These are phyloP conservation scores for Cydia amplana DNA, from an alignment of 1,140 invertebrate genomes.

Conservation along the genomic window DNA sequence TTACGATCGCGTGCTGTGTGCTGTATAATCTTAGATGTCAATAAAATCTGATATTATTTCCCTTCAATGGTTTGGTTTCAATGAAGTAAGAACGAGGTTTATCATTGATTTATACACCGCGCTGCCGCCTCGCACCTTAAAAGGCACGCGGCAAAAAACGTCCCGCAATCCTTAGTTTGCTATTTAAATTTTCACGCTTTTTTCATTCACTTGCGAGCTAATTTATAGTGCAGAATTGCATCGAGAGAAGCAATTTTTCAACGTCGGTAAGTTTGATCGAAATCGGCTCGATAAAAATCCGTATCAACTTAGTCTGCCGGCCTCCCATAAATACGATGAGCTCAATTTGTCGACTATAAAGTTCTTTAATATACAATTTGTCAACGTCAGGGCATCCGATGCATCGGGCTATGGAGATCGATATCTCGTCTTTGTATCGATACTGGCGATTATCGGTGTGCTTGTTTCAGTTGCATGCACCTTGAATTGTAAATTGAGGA, in stretches of 20 bases:
- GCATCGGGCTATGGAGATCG: conserved; percentile 56
- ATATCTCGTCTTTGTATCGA: conserved; percentile 57
- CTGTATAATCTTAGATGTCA: conserved; percentile 14
- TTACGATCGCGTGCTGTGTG: conserved; percentile 23
- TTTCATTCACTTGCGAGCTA: conserved; percentile 2
- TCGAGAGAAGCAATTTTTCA: conserved; percentile 4
- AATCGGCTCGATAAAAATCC: conserved; percentile 46
- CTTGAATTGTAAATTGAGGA: conserved; percentile 49
- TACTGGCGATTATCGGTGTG: conserved; percentile 58
- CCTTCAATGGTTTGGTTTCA: not conserved
- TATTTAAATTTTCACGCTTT: conserved; percentile 23
- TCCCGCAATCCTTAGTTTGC: conserved; percentile 8
- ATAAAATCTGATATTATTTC: conserved; percentile 29
- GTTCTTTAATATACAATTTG: conserved; percentile 63
- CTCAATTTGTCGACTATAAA: conserved; percentile 68
- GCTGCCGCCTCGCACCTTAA: not conserved
- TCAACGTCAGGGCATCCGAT: conserved; percentile 65
- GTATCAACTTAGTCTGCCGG: conserved; percentile 41
- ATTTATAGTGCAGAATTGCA: conserved; percentile 8
- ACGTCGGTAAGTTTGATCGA: conserved; percentile 36
- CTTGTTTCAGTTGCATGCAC: conserved; percentile 44
- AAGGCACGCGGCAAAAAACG: not conserved
- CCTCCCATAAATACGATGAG: conserved; percentile 54
- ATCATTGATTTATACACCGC: conserved; percentile 26
- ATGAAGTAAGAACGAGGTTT: conserved; percentile 21